A percentile compares a stretch with the other conserved stretches of the same genome.
These are phyloP conservation scores for Nasua narica DNA, from an alignment of 2,797 vertebrate species.

Conservation along the genomic window DNA sequence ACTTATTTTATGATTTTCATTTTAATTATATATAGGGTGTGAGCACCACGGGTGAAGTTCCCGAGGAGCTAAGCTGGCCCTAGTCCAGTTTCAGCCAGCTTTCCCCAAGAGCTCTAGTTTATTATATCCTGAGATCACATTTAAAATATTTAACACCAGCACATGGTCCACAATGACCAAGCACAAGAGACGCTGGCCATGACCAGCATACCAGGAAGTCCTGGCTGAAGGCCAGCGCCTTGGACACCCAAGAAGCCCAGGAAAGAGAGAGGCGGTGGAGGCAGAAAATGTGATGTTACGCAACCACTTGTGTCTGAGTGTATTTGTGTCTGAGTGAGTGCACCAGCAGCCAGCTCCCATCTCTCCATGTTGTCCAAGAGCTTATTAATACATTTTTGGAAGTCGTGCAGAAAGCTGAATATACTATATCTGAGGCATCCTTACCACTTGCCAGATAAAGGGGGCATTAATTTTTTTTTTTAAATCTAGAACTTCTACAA, in stretches of 20 bases:
- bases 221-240: neutral
- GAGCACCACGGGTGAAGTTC: neutral
- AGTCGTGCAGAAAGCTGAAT: neutral
- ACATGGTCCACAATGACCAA: neutral
- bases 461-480: neutral
- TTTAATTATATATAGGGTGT: slow-evolving; percentile 4
- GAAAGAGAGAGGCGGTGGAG: neutral
- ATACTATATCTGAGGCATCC: neutral
- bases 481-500: neutral
- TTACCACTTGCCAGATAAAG: neutral
- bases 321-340: neutral
- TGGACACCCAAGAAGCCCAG: neutral
- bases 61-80: neutral
- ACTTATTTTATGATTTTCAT: neutral
- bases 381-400: neutral
- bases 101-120: neutral
- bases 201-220: neutral
- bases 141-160: neutral
- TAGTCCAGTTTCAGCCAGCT: neutral
- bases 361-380: neutral
- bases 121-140: neutral
- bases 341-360: neutral
- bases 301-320: neutral
- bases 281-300: neutral
- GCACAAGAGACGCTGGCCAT: neutral